Percentiles rank a stretch among this genome's conserved stretches.
These are phyloP conservation scores for Hemibagrus guttatus DNA, from an alignment of 2,797 vertebrate species.

Conservation along the genomic window DNA sequence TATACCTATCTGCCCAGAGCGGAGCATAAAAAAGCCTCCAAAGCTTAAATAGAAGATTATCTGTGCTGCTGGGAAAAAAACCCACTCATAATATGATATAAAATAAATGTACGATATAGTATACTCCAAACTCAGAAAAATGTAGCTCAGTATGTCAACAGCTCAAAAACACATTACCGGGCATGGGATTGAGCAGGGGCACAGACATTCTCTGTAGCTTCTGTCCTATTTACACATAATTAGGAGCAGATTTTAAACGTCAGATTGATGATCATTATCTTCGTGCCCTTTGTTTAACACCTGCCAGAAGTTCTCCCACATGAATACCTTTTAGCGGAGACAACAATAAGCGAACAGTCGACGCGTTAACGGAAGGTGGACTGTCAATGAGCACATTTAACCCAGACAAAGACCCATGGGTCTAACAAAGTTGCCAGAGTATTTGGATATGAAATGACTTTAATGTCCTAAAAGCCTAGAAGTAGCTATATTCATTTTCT, in stretches of 20 bases:
- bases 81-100: neutral
- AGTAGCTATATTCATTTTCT: conserved; percentile 21
- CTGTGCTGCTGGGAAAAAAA: neutral
- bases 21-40: neutral
- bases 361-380: conserved; percentile 47
- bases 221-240: conserved; percentile 52
- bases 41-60: neutral
- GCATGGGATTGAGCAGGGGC: conserved; percentile 4
- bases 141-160: neutral
- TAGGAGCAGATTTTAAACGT: conserved; percentile 43
- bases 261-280: conserved; percentile 50
- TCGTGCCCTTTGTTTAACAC: conserved; percentile 51
- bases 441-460: conserved; percentile 30
- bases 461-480: conserved; percentile 36
- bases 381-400: conserved; percentile 49
- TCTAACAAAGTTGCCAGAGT: conserved; percentile 32
- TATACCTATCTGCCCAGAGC: conserved; percentile 8
- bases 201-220: conserved; percentile 13
- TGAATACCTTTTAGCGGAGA: conserved; percentile 49
- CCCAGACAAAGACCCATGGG: conserved; percentile 24
- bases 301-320: conserved; percentile 36
- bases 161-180: neutral
- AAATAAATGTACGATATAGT: conserved; percentile 26
- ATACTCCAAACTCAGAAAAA: conserved; percentile 10
- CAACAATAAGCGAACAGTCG: conserved; percentile 23